Evolutionary conservation across 2,113 vertebrate species (phyloP).

Genomic region (Gasterosteus aculeatus): DNA sequence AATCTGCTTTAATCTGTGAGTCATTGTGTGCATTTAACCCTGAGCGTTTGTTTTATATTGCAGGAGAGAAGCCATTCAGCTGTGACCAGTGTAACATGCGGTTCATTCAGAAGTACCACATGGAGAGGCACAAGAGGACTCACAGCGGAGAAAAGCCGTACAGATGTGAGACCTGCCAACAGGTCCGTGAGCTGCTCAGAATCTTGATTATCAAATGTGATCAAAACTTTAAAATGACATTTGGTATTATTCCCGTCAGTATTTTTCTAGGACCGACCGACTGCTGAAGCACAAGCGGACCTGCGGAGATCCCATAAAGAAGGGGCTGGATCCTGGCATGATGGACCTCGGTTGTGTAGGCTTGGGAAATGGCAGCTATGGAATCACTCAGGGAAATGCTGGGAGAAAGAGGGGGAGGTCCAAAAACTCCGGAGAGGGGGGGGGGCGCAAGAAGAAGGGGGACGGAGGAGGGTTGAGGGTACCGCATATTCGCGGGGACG

Average conservation of each 20-base stretch:
- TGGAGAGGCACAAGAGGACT: constrained; percentile 99
- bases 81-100: constrained; percentile 99
- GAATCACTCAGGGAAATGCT: constrained; percentile 92
- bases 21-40: background rate
- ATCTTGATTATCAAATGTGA: background rate
- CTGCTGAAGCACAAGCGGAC: constrained; percentile 99
- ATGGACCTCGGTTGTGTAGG: constrained; percentile 86
- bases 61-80: constrained; percentile 97
- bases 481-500: constrained; percentile 70
- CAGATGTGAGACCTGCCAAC: constrained; percentile 98
- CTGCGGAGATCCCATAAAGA: constrained; percentile 93
- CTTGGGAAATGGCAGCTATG: constrained; percentile 86
- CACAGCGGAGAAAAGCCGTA: constrained; percentile 99
- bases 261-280: constrained; percentile 98
- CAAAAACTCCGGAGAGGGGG: constrained; percentile 86
- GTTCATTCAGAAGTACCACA: constrained; percentile 99
- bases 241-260: constrained; percentile 75
- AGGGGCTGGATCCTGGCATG: constrained; percentile 87
- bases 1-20: background rate
- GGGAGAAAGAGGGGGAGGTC: constrained; percentile 91
- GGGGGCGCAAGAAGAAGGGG: constrained; percentile 88
- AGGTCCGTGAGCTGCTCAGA: constrained; percentile 70
- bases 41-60: background rate
- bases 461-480: constrained; percentile 45
- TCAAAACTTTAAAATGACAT: background rate